These are phyloP conservation scores for Megaleporinus macrocephalus DNA, from an alignment of 2,113 vertebrate genomes.

Conservation along the genomic window DNA sequence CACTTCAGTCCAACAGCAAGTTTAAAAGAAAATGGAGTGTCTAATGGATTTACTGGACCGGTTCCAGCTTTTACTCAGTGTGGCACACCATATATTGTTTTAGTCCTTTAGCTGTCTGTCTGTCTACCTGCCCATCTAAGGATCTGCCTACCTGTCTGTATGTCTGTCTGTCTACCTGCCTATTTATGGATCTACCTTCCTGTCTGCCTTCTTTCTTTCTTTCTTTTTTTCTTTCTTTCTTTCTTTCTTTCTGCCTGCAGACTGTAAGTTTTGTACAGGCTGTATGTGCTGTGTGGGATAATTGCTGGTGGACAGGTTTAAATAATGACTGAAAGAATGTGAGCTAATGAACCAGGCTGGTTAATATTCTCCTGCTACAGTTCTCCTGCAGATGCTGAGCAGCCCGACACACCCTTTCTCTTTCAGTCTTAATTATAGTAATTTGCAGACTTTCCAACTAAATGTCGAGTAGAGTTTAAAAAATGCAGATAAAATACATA, in stretches of 20 bases:
- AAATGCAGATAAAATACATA: not conserved
- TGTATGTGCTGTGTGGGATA: constrained; percentile 63
- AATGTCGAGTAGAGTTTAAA: not conserved
- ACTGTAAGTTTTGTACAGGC: constrained; percentile 45
- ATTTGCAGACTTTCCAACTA: not conserved
- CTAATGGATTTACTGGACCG: constrained; percentile 79
- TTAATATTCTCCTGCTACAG: not conserved
- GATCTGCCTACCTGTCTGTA: too few relatives aligned
- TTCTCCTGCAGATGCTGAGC: constrained; percentile 37
- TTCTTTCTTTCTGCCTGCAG: constrained; percentile 20
- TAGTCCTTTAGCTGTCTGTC: not conserved
- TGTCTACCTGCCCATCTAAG: not conserved
- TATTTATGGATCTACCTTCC: too few relatives aligned
- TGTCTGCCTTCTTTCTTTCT: too few relatives aligned
- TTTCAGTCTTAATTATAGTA: constrained; percentile 30
- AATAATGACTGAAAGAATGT: constrained; percentile 64
- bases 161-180: too few relatives aligned
- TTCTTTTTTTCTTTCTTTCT: not conserved
- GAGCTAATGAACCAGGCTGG: constrained; percentile 59
- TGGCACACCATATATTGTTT: not conserved
- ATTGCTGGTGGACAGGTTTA: constrained; percentile 69
- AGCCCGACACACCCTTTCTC: constrained; percentile 46
- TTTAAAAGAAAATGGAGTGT: constrained; percentile 45
- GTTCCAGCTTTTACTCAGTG: constrained; percentile 70
- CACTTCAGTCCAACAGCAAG: constrained; percentile 39